Conservation (phyloP, 2,797 vertebrate species). For the Megalops cyprinoides region DNA sequence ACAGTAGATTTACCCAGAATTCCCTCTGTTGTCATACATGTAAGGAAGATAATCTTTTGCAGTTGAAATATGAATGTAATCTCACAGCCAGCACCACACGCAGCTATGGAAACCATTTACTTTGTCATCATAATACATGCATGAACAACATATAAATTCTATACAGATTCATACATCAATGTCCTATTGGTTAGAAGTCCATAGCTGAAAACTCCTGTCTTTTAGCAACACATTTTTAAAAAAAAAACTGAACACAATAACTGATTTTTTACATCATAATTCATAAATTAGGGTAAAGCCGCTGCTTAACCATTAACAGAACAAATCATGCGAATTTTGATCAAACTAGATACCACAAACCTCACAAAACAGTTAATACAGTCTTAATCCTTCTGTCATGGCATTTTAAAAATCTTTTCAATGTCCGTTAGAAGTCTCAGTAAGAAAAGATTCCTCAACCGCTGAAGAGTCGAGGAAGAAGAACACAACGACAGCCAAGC, state of each 20-base stretch:
- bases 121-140: neutral
- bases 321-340: slow-evolving; percentile 16
- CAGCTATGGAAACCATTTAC: neutral
- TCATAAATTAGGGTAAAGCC: neutral
- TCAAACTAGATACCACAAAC: neutral
- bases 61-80: neutral
- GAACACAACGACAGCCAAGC: neutral
- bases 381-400: neutral
- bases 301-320: neutral
- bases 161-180: neutral
- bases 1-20: no score
- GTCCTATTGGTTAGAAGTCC: neutral
- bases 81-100: neutral
- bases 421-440: neutral
- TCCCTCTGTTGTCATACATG: no score
- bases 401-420: neutral
- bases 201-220: neutral
- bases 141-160: neutral
- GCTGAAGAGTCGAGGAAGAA: neutral
- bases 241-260: neutral
- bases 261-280: slow-evolving; percentile 4
- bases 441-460: slow-evolving; percentile 1
- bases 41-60: no score
- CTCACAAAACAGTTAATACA: neutral
- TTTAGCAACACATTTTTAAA: neutral